Base-by-base conservation (phyloP, 2,888 invertebrate genomes). In the Ctenicera cuprea region DNA sequence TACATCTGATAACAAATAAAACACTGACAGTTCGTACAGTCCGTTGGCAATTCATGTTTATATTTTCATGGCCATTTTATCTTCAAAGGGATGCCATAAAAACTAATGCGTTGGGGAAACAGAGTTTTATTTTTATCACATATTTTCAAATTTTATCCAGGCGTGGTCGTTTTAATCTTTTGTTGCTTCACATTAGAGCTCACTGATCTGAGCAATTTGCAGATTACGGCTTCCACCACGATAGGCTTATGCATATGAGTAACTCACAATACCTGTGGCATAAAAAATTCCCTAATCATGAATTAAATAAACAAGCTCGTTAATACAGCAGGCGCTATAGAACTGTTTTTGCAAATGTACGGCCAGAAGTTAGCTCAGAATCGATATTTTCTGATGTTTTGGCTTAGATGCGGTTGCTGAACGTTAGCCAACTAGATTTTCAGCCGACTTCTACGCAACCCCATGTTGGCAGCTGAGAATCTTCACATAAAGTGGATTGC, bases 381-480 rank as follows among this genome's bases (percentile, higher is more conserved):
- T 38, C 38, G 59, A 38, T 38, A 38, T 38, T 59, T 30, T 59
- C 20, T 18, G 12, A 59, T 59, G 57, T 57, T 57, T 38, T 38
- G 38, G 59, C 41, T 18, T 11, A 38, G 18, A 38, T 59, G 59
- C 12, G 54, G 38, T 38, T 38, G n/a, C 22, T 57, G 59, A 59
- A 59, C 38, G 59, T 59, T 14, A 37, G 59, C 41, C 38, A 59
- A 38, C n/a, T 9, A 37, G 12, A 20, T 59, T 59, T 57, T 38
- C 38, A 59, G n/a, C 20, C 18, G 7, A 14, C 14, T n/a, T n/a
- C 37, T 16, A 26, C 50, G 20, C 9, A 38, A 38, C 59, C 59
- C 41, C 33, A 37, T 7, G 52, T 52, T 52, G 59, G 3, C 59
- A 59, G 59, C 59, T 59, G 59, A 20, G 20, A 57, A 41, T 38